phyloP scores from a whole-genome alignment of 2,797 vertebrate species.

The Hemitrygon akajei region DNA sequence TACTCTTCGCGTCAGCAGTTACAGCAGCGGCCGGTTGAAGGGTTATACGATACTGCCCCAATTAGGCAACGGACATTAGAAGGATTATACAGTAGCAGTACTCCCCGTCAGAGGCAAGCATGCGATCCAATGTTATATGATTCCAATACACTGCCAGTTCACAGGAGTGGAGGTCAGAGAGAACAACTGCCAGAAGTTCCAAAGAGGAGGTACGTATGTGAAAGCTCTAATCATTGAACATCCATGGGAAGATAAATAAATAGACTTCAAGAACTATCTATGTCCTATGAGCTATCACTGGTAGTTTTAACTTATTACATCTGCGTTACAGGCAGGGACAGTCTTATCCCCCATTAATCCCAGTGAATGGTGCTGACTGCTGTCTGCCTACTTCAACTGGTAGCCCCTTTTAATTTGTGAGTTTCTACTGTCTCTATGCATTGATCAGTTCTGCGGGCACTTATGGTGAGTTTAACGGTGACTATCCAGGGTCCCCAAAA shows the following conservation, averaged over 20 bases:
- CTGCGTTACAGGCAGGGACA: not conserved
- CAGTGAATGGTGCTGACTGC: not conserved
- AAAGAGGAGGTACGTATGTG: constrained; percentile 17
- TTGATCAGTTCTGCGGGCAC: not conserved
- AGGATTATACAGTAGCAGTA: not conserved
- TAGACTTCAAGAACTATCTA: not conserved
- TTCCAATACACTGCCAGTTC: not conserved
- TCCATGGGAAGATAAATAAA: not conserved
- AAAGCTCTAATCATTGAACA: not conserved
- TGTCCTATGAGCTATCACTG: too few relatives aligned
- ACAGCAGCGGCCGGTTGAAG: constrained; percentile 68
- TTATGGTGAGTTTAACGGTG: not conserved
- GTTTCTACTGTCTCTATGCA: not conserved
- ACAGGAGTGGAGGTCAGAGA: not conserved
- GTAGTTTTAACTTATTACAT: not conserved
- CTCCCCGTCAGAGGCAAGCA: not conserved
- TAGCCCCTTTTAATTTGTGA: not conserved
- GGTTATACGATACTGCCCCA: constrained; percentile 1
- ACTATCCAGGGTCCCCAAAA: not conserved
- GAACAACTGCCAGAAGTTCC: constrained; percentile 31
- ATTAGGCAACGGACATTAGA: not conserved
- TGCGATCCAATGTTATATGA: constrained; percentile 12
- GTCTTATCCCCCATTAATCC: not conserved
- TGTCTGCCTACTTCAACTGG: not conserved
- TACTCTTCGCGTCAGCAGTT: constrained; percentile 83